Base-by-base conservation (phyloP, 2,797 vertebrate genomes). In the Gambelia wislizenii region DNA sequence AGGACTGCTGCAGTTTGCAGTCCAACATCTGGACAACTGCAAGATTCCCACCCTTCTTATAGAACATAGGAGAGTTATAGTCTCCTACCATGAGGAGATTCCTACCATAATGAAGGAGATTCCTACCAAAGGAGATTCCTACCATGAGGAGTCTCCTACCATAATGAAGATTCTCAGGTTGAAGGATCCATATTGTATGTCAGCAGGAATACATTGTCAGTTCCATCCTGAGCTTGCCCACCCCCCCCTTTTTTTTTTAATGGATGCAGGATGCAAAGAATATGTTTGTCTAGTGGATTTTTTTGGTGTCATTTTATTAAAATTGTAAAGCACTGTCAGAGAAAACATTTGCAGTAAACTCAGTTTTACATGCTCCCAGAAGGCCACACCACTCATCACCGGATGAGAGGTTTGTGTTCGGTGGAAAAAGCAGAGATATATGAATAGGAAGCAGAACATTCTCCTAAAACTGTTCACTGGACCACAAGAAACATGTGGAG, bases 321-420 rank as follows among this genome's bases (percentile, higher is more conserved):
- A 89, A 39, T 44, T 91, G 44, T 88, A 87, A 91, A 92, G 56
- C 22, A 64, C 2, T 3, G 0, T 77, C 44, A 90, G 44, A 88
- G 27, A 85, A 91, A 8, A 8, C 8, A 90, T 93, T 67, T 88
- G 30, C 74, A 87, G 47, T 75, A 39, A 90, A 33, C 83, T 82
- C 2, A 84, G 44, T 27, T 93, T 84, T 79, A 33, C 54, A 87
- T 33, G 14, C 36, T 87, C 89, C 81, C 78, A 33, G 61, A 89
- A 91, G 90, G 20, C 44, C 52, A 30, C 52, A 85, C 88, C 91
- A 92, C 9, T 90, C 91, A 87, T 89, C 89, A 81, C 81, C 83
- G 52, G 0, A 30, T 69, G 33, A 56, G 85, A 89, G 90, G 93
- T 85, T 93, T 93, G 59, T 91, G 61, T 87, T 92, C 90, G 89